A percentile compares a stretch with the other conserved stretches of the same genome.
phyloP scores from a whole-genome alignment of 2,888 invertebrate species.

The Nomada lathburiana region DNA sequence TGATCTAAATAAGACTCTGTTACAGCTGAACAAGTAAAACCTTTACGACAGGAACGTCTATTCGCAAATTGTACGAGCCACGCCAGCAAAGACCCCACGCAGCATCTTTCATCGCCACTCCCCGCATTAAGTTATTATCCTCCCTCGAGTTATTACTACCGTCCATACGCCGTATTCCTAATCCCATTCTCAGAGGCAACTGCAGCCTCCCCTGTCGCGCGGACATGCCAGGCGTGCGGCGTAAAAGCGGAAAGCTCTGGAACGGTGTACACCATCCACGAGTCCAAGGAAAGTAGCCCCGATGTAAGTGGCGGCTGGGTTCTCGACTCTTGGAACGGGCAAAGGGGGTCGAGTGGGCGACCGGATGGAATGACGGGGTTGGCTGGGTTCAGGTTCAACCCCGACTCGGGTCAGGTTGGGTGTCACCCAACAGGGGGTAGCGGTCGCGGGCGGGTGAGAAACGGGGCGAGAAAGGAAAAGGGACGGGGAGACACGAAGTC shows the following conservation, averaged over 20 bases:
- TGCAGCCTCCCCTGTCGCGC: constrained; percentile 3
- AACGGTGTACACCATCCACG: constrained; percentile 41
- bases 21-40: too few relatives aligned
- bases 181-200: constrained; percentile 18
- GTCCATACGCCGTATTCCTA: not conserved
- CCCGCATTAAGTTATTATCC: constrained; percentile 5
- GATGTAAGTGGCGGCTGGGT: constrained; percentile 59
- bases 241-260: constrained; percentile 54
- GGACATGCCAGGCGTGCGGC: not conserved
- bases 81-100: not conserved
- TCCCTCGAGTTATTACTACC: not conserved
- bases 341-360: constrained; percentile 66
- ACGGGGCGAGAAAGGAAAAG: constrained; percentile 8
- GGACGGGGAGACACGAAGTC: constrained; percentile 45
- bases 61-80: not conserved
- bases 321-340: constrained; percentile 52
- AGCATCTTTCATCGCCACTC: not conserved
- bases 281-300: constrained; percentile 59
- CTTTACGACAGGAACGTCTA: too few relatives aligned
- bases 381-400: constrained; percentile 58
- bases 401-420: constrained; percentile 60
- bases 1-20: too few relatives aligned
- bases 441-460: constrained; percentile 10
- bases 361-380: constrained; percentile 65
- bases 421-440: constrained; percentile 51